Conservation (phyloP, 2,113 vertebrate species). For the Zapus hudsonius region DNA sequence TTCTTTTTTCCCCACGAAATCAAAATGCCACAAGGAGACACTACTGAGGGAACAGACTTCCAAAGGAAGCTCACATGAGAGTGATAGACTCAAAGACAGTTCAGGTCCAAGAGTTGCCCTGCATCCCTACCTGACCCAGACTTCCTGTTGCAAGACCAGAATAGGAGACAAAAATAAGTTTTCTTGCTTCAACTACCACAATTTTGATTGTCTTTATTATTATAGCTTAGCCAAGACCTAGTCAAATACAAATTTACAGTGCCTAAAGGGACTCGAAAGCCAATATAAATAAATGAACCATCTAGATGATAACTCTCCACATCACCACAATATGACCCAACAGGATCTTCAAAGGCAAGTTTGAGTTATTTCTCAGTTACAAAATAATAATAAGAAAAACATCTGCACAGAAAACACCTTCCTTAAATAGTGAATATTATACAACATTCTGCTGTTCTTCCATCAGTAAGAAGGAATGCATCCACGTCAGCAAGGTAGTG, state of each 20-base stretch:
- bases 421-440: background rate
- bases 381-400: background rate
- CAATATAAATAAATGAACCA: background rate
- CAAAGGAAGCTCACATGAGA: background rate
- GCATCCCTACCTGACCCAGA: background rate
- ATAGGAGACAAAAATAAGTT: background rate
- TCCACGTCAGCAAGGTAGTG: background rate
- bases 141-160: background rate
- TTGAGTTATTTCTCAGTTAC: background rate
- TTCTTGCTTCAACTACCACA: background rate
- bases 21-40: background rate
- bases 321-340: background rate
- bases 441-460: background rate
- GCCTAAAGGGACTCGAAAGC: background rate
- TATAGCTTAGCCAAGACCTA: background rate
- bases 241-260: background rate
- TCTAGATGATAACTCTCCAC: background rate
- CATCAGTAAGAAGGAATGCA: background rate
- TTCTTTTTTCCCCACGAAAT: background rate
- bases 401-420: background rate
- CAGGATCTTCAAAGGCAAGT: background rate
- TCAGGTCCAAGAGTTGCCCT: background rate
- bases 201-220: background rate
- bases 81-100: background rate
- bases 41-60: background rate